Evolutionary conservation across 2,797 vertebrate species (phyloP), one percentile per base, ranked within the genome.

Genomic region (Amazona ochrocephala): DNA sequence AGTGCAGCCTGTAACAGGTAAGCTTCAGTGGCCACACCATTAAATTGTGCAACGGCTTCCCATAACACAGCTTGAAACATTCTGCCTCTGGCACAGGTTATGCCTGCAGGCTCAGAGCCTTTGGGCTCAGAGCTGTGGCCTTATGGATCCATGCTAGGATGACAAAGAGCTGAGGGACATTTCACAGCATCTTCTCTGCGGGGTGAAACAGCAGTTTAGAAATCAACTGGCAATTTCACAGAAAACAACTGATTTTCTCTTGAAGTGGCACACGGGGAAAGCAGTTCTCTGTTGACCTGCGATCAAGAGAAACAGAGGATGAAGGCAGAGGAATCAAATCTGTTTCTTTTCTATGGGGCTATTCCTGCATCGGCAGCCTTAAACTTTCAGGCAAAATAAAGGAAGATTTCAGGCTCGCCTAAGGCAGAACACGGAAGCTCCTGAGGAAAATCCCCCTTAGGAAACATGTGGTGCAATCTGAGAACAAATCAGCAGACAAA

Each of bases 1-100:
- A 21, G 56, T 1, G 2, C 48, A 61, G 12, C 39, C 6, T 0
- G 0, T 9, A 39, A 34, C 8, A 48, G 29, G 34, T 5, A 50
- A 29, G 54, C 50, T 53, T 39, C 18, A 34, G 45, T 1, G 4
- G 24, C 44, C 11, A 14, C 37, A 7, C 24, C 24, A 8, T 4
- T 19, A 27, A 24, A 39, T 26, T 29, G 50, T 44, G 58, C 29
- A 22, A 42, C 1, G 51, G 51, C n/a, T 76, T 64, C 8, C 0
- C 19, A 6, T 4, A 61, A 30, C 20, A 34, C 75, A 41, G 62
- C 30, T 22, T 4, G 14, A 68, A 80, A 30, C 9, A 1, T 6
- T 60, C 29, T 64, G 60, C 54, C 61, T 29, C 44, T 16, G 17
- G 30, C 0, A 2, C 41, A n/a, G 11, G 60, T 61, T n/a, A 32